Evolutionary conservation across 1,140 invertebrate genomes (phyloP), one percentile per base, ranked within the genome.

Genomic region (Sarcophaga peregrina): DNA sequence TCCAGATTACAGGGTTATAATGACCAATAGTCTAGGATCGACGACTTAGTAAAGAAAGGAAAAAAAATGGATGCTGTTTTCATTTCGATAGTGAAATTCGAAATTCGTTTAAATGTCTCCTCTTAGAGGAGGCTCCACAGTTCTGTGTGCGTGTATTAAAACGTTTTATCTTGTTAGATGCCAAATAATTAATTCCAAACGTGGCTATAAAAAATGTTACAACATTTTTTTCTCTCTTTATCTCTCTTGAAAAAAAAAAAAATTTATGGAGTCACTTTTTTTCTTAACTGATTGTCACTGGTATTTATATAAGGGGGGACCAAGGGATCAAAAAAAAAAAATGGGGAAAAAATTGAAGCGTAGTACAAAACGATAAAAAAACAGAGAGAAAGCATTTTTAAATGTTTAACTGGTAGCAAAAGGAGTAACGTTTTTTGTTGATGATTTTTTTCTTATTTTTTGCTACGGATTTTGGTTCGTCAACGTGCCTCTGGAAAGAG

Each of bases 91-190:
- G 25, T 37, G 25, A 37, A 1, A 37, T 1, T 2, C 25, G 25
- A 1, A 37, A 37, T 37, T 37, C 25, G 25, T 37, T 37, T 1
- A 37, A 37, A 37, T 4, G 4, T 37, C 25, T 37, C 25, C 25
- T 37, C 25, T 37, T 4, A 37, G 25, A 37, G 25, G 25, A 37
- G 25, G 25, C 25, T 37, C 25, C 25, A 37, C 25, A 37, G 7
- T 62, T 62, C 58, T 62, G 15, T 62, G 15, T n/a, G 7, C 20
- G 62, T 10, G 62, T 68, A 25, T 68, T 20, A 68, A 68, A 68
- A 68, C 62, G 62, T 17, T 68, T 68, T 68, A 68, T 68, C 62
- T 68, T 68, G 62, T 68, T 68, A 68, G 62, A 68, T 68, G 20
- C 25, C 62, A 68, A 68, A 68, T 68, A 68, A 68, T 68, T 68